Base-by-base conservation (phyloP, 2,113 vertebrate species). In the Anthoscopus minutus region DNA sequence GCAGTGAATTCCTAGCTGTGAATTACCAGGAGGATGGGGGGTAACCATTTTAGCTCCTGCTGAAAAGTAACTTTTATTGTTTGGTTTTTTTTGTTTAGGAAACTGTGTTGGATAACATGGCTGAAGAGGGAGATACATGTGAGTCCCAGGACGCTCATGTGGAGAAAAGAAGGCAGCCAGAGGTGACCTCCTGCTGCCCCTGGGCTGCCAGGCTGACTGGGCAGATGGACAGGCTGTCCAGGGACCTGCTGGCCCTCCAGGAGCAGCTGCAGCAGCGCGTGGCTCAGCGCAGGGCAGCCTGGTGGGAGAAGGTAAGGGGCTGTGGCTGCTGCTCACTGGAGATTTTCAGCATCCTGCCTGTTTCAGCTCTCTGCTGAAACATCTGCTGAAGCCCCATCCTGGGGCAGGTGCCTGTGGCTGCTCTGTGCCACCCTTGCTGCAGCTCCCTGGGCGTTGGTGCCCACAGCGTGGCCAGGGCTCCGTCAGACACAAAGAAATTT, bases 21-120 rank as follows among this genome's bases (percentile, higher is more conserved):
- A 83, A 33, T 80, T 95, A 57, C 61, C 27, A 48, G 53, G 20
- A 57, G n/a, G 38, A 25, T 50, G 58, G 11, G 7, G 8, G 8
- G 9, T 8, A 4, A 19, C 12, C 15, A 37, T 67, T 73, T 74
- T 47, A 7, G 5, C 20, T 79, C 25, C 44, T 40, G 27, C 53
- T 44, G 33, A 58, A 70, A 76, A 80, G 31, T 77, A 58, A 66
- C 37, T 73, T 56, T n/a, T 19, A 21, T 23, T 77, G n/a, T 42
- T 93, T n/a, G n/a, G n/a, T n/a, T 92, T 91, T 66, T 79, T 58
- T 85, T 78, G 66, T 86, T 73, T 81, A 98, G 98, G 97, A 98
- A 85, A 97, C 97, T 2, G 96, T 98, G 30, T 78, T 98, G 78
- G 96, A 77, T 37, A 27, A 86, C 51, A 87, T 83, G 47, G 58